Percentiles rank a stretch among this genome's conserved stretches.
phyloP scores from a whole-genome alignment of 2,888 invertebrate genomes.

The Eurytoma californica region DNA sequence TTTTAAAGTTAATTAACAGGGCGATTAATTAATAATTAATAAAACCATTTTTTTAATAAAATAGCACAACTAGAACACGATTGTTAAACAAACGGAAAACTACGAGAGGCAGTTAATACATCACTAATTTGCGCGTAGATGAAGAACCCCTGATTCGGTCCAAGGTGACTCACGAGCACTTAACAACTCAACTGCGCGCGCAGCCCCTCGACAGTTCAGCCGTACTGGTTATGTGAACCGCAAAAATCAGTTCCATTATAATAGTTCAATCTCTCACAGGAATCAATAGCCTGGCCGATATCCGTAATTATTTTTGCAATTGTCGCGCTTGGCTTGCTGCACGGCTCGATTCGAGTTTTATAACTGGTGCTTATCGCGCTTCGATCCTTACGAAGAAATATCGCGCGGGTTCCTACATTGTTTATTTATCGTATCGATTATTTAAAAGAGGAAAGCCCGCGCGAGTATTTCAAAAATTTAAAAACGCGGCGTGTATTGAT shows the following conservation, averaged over 20 bases:
- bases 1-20: too few relatives aligned
- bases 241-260: conserved; percentile 71
- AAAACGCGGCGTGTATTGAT: background rate
- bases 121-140: conserved; percentile 10
- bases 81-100: too few relatives aligned
- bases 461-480: background rate
- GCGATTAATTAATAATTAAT: background rate
- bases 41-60: background rate
- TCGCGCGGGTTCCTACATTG: background rate
- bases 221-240: conserved; percentile 70
- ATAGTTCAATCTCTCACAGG: conserved; percentile 64
- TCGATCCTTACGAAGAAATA: background rate
- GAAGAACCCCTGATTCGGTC: conserved; percentile 63
- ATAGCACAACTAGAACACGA: too few relatives aligned
- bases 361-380: conserved; percentile 21
- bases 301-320: conserved; percentile 61
- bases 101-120: background rate
- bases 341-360: conserved; percentile 29
- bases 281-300: conserved; percentile 65
- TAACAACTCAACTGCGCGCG: conserved; percentile 68
- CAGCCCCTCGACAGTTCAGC: conserved; percentile 69
- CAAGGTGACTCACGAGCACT: conserved; percentile 71
- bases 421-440: background rate
- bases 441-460: background rate
- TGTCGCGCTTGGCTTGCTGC: conserved; percentile 40